Evolutionary conservation across 1,140 invertebrate genomes (phyloP).

Genomic region (Drosophila cardini): DNA sequence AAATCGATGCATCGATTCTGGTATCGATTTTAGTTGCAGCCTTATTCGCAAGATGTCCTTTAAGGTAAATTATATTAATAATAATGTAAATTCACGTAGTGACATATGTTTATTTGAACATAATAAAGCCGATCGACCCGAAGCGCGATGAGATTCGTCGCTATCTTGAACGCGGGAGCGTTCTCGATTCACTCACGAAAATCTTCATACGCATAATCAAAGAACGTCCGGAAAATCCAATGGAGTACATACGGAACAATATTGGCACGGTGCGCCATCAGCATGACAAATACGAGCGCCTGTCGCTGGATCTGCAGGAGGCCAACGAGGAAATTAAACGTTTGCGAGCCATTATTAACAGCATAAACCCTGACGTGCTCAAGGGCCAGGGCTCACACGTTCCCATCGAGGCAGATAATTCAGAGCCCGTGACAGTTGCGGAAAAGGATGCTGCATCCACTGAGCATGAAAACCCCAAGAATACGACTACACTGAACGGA

Average conservation of each 20-base stretch:
- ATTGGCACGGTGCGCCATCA: constrained; percentile 84
- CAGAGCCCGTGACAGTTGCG: constrained; percentile 24
- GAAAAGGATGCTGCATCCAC: neutral
- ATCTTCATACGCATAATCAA: constrained; percentile 94
- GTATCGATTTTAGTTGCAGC: constrained; percentile 8
- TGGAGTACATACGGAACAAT: constrained; percentile 90
- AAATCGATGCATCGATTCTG: neutral
- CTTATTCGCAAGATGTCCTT: constrained; percentile 74
- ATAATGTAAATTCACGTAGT: neutral
- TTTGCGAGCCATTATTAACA: constrained; percentile 70
- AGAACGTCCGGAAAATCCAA: constrained; percentile 95
- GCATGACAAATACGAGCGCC: constrained; percentile 73
- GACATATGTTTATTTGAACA: neutral
- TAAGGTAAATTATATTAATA: constrained; percentile 54
- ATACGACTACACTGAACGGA: constrained; percentile 2
- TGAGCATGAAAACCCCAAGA: neutral
- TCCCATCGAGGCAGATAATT: constrained; percentile 35
- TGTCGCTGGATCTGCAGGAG: constrained; percentile 71
- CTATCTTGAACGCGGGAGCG: constrained; percentile 95
- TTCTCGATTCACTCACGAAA: constrained; percentile 96
- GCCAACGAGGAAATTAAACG: constrained; percentile 74
- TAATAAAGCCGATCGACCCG: constrained; percentile 89
- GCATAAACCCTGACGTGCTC: constrained; percentile 68
- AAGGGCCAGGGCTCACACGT: constrained; percentile 23
- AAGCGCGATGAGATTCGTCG: constrained; percentile 97